Base-by-base conservation (phyloP, 2,113 vertebrate species). In the Solenodon paradoxus region DNA sequence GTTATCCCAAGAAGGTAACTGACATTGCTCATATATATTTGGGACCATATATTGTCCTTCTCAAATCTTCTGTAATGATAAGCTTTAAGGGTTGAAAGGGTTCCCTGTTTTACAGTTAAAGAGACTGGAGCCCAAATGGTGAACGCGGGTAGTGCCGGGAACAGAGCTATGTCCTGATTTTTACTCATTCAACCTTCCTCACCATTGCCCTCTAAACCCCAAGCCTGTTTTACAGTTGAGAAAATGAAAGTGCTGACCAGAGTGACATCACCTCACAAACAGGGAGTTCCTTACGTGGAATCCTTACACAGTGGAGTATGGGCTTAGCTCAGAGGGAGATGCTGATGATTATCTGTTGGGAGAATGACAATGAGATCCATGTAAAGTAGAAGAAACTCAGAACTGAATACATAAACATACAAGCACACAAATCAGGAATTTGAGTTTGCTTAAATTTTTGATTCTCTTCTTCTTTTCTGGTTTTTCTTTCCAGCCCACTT, bases 331-430 rank as follows among this genome's bases (percentile, higher is more conserved):
- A 38, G 28, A 40, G 26, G 10, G 71, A 26, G 35, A 74, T 15
- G 30, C 19, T 7, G 0, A 7, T 55, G 28, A 71, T 81, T 42
- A 81, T 11, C 40, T 22, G 7, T 3, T 26, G 77, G 40, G 22
- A 72, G 49, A 72, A 68, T 22, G 69, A 38, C 40, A 88, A 19
- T 82, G 35, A 51, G 75, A 81, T 45, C 9, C 3, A 20, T 6
- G 49, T 30, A 78, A 64, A n/a, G 11, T 35, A 35, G 42, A 79
- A 84, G 84, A 92, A 95, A 77, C 55, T 87, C 24, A 28, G 89
- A 49, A 28, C 22, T 53, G 22, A 28, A 42, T 2, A 42, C 2
- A 30, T 12, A 9, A 49, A 63, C n/a, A 59, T 22, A 57, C 49
- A 47, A 26, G 75, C 2, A n/a, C 19, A 30, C 20, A 42, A 9